Evolutionary conservation across 2,113 vertebrate genomes (phyloP), one percentile per base, ranked within the genome.

Genomic region (Natator depressus): DNA sequence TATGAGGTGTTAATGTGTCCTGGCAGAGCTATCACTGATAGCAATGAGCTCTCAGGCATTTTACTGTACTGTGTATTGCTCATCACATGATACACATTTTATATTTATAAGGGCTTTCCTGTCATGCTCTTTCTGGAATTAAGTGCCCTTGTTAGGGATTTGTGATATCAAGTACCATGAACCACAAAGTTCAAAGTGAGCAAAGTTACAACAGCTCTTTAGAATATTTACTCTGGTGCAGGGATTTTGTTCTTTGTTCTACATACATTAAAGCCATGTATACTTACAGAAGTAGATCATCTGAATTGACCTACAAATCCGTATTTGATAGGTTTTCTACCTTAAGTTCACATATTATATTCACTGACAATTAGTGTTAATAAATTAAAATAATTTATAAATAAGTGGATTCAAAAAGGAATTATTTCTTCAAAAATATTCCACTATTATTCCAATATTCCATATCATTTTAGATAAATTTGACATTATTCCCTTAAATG

Each of bases 181-280:
- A 89, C 79, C 0, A 0, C 4, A 62, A 42, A 42, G 42, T 42
- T 42, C 42, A 42, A 42, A n/a, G 42, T 10, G 89, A 82, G 81
- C 10, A 90, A 76, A 95, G 88, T 84, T 93, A 42, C 85, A 89
- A 42, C 85, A 89, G 86, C 76, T 47, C 85, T 92, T 75, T 16
- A 12, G 72, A n/a, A 53, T 29, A n/a, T 54, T n/a, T 27, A 47
- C 35, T 9, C 42, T 0, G 79, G 80, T 42, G 8, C 1, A 38
- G 81, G 31, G 22, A 22, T 27, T 90, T 38, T 88, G 38, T 51
- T 88, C 51, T 29, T 62, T 54, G 57, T 62, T 31, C 29, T 47
- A 29, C 0, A 5, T 5, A 13, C 19, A 5, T 3, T 29, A 1
- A 35, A 76, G 46, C 50, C 27, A 53, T 2, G 42, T 1, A 88